Evolutionary conservation across 2,888 invertebrate species (phyloP), one percentile per base, ranked within the genome.

Genomic region (Ischnus inquisitorius): DNA sequence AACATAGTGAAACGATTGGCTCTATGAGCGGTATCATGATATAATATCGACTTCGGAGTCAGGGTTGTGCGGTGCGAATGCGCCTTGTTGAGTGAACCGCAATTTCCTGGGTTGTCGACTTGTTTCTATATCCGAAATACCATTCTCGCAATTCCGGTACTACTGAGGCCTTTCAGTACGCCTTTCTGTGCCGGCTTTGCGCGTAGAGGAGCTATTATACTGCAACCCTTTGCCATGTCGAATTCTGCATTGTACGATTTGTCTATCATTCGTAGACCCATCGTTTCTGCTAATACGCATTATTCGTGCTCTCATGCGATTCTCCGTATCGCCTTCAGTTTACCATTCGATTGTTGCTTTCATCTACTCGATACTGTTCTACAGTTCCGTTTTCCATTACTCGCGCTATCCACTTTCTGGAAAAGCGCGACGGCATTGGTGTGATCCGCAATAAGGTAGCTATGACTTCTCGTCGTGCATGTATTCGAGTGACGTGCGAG

Each of bases 321-420:
- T n/a, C 57, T 25, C 16, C 16, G 43, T 22, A 34, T 41, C 60
- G 28, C 62, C 34, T 12, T 14, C 1, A n/a, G 28, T 48, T 57
- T 6, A 3, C 48, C 51, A n/a, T 14, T 2, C 51, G n/a, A 14
- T 6, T 19, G 1, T 8, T 2, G 22, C 12, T 12, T 19, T 72
- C 62, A 25, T 57, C 60, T 43, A 16, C 3, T 10, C 43, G 60
- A 22, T 43, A 39, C 6, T 3, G 57, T 43, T 41, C 6, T 3
- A 16, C 16, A 16, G 54, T 72, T 41, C 34, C 19, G 41, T 69
- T 75, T 75, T 28, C 67, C 19, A 48, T 62, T 68, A 62, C 68
- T 62, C 51, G 51, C 48, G 10, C 39, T 28, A 5, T 22, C 34
- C 60, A 46, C 68, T 68, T 64, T 39, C 57, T 10, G 10, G 51